phyloP scores from a whole-genome alignment of 2,797 vertebrate genomes.

The Ctenopoma kingsleyae region DNA sequence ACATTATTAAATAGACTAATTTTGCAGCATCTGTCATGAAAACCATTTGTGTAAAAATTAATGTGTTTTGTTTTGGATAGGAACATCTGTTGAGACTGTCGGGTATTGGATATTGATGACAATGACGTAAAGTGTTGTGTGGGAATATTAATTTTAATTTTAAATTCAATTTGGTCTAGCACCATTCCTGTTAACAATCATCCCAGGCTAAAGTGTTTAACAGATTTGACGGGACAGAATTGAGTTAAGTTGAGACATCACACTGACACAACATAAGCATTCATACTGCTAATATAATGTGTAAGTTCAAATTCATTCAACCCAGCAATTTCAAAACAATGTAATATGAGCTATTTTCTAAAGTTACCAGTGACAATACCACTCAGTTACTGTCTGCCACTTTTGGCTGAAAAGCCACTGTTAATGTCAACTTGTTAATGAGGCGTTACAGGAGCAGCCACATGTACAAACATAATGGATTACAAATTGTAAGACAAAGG shows the following conservation, averaged over 20 bases:
- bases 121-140: neutral
- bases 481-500: conserved; percentile 28
- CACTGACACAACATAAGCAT: too few relatives aligned
- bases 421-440: conserved; percentile 57
- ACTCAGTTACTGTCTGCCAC: conserved; percentile 20
- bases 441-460: conserved; percentile 34
- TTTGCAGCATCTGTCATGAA: neutral
- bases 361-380: conserved; percentile 19
- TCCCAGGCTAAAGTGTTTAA: neutral
- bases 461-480: conserved; percentile 33
- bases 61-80: neutral
- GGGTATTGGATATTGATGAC: neutral
- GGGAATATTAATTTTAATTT: neutral
- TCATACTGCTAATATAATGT: neutral
- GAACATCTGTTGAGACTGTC: neutral
- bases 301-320: neutral
- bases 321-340: neutral
- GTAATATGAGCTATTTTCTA: conserved; percentile 6
- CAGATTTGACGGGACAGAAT: neutral
- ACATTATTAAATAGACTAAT: neutral
- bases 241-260: too few relatives aligned
- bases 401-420: conserved; percentile 28
- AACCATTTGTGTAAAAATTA: neutral
- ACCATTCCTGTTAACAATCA: conserved; percentile 1
- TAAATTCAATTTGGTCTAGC: neutral